phyloP scores from a whole-genome alignment of 2,113 vertebrate species.

The Aix galericulata region DNA sequence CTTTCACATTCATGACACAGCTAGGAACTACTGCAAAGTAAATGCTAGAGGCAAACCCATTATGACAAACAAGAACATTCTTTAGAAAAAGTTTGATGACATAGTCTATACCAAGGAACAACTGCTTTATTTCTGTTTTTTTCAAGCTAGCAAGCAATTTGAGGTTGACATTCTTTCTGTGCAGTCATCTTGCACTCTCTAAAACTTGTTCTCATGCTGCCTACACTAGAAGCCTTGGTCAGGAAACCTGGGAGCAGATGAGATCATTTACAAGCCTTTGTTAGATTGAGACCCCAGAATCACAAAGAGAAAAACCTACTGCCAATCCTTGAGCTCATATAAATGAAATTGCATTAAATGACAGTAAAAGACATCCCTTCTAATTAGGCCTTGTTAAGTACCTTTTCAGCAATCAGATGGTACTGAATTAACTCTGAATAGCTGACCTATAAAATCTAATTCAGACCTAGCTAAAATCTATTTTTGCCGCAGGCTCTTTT shows the following conservation, averaged over 20 bases:
- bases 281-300: not conserved
- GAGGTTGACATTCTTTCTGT: not conserved
- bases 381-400: conserved; percentile 53
- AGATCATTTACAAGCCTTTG: not conserved
- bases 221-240: not conserved
- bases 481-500: not conserved
- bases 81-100: not conserved
- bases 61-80: not conserved
- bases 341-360: not conserved
- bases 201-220: not conserved
- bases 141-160: not conserved
- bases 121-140: not conserved
- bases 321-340: not conserved
- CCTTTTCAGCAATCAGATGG: conserved; percentile 48
- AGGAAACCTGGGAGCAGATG: not conserved
- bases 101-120: not conserved
- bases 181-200: not conserved
- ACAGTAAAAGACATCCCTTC: conserved; percentile 25
- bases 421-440: conserved; percentile 54
- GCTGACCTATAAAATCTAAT: conserved; percentile 55
- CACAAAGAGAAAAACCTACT: not conserved
- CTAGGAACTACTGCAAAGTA: not conserved
- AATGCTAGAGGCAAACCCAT: not conserved
- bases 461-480: conserved; percentile 28
- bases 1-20: not conserved